Conservation (phyloP, 2,113 vertebrate species). For the Saccopteryx leptura region DNA sequence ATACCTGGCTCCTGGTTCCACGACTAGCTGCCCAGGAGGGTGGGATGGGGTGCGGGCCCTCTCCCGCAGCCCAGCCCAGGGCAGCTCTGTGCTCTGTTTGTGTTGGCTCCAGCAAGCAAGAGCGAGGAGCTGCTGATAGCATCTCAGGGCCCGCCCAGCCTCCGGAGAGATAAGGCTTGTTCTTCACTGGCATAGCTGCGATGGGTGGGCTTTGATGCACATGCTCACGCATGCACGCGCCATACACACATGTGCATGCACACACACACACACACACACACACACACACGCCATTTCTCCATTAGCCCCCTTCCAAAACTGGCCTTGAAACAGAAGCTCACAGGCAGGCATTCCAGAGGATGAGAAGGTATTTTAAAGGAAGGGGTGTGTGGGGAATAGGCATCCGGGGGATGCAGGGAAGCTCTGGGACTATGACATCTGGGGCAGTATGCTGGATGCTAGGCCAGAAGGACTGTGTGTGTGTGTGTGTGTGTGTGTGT, state of each 20-base stretch:
- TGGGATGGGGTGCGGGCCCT: slow-evolving; percentile 44
- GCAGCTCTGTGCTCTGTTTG: slow-evolving; percentile 39
- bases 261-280: accelerated
- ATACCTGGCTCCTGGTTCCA: slow-evolving; percentile 67
- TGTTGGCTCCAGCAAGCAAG: slow-evolving; percentile 23
- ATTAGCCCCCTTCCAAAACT: background rate
- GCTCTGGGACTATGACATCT: background rate
- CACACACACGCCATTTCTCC: background rate
- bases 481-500: too few relatives aligned
- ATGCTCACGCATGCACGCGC: background rate
- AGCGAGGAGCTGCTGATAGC: slow-evolving; percentile 55
- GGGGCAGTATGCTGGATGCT: background rate
- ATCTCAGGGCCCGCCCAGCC: background rate
- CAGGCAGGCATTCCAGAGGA: background rate
- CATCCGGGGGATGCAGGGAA: background rate
- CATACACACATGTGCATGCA: background rate
- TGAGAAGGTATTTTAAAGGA: background rate
- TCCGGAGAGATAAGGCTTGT: slow-evolving; percentile 32
- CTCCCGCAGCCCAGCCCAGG: background rate
- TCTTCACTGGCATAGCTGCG: background rate
- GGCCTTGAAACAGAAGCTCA: background rate
- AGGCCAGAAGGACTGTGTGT: background rate
- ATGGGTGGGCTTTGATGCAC: background rate
- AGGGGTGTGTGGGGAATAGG: accelerated
- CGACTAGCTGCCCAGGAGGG: slow-evolving; percentile 53